Conservation (phyloP, 2,113 vertebrate species). For the Zosterops lateralis region DNA sequence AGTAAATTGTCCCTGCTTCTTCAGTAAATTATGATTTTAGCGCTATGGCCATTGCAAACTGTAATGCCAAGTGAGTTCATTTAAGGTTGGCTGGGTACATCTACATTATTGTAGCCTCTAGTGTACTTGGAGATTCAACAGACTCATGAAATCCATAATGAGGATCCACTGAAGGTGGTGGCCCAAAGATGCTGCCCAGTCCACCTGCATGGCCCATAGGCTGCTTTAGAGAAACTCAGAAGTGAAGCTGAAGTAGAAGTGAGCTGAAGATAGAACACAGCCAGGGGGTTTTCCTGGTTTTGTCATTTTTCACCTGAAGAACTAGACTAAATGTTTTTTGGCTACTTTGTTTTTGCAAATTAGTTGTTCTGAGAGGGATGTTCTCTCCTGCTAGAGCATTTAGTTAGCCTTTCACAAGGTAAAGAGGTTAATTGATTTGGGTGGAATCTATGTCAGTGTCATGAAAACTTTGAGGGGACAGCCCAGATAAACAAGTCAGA, state of each 20-base stretch:
- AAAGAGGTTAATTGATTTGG: not conserved
- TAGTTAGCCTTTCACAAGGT: not conserved
- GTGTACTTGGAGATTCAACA: not conserved
- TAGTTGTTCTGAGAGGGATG: not conserved
- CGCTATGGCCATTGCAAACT: not conserved
- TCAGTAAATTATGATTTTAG: not conserved
- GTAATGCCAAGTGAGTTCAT: not conserved
- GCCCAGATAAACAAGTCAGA: not conserved
- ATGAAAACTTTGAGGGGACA: not conserved
- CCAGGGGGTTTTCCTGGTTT: not conserved
- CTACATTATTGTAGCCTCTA: not conserved
- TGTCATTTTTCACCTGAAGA: not conserved
- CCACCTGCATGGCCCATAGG: not conserved
- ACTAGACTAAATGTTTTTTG: fast-evolving
- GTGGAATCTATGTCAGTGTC: not conserved
- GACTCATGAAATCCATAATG: not conserved
- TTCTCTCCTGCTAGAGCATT: not conserved
- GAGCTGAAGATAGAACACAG: not conserved
- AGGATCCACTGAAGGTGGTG: not conserved
- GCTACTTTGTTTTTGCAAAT: not conserved
- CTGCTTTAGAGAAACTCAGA: not conserved
- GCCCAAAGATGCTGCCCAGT: not conserved
- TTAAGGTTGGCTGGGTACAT: not conserved
- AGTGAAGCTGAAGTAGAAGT: not conserved
- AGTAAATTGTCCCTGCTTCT: not conserved